Percentiles rank a stretch among this genome's conserved stretches.
phyloP scores from a whole-genome alignment of 2,797 vertebrate genomes.

The Poliocrania exsul region DNA sequence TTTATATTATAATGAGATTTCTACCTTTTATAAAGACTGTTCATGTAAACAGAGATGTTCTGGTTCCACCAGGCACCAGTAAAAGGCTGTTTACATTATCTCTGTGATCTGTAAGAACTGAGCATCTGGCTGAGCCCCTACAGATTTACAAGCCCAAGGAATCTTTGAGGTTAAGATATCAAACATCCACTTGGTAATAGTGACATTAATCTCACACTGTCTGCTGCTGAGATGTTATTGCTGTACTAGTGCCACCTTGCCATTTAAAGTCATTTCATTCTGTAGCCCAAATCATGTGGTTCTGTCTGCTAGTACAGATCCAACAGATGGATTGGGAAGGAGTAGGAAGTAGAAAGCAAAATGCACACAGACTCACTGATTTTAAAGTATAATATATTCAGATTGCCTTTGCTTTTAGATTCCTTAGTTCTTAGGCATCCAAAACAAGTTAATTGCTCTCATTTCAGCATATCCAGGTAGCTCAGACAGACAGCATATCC shows the following conservation, averaged over 20 bases:
- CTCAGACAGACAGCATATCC: not conserved
- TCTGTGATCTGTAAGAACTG: not conserved
- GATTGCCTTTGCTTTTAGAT: not conserved
- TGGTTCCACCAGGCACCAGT: not conserved
- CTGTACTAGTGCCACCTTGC: not conserved
- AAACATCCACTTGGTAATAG: conserved; percentile 53
- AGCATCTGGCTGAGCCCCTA: conserved; percentile 1
- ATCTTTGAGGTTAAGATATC: conserved; percentile 41
- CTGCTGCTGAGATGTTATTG: conserved; percentile 38
- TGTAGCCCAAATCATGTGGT: conserved; percentile 20
- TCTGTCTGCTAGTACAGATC: conserved; percentile 21
- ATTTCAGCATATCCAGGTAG: not conserved
- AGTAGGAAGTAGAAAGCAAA: conserved; percentile 14
- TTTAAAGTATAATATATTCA: not conserved
- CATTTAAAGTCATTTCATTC: conserved; percentile 64
- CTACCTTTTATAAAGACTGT: not conserved
- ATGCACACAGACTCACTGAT: not conserved
- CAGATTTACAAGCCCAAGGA: conserved; percentile 35
- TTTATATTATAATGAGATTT: not conserved
- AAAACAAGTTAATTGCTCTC: not conserved
- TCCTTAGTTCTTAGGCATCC: not conserved
- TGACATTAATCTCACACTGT: conserved; percentile 61
- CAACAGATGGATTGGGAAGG: conserved; percentile 12
- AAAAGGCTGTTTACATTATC: conserved; percentile 32
- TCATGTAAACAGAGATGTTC: not conserved